A percentile compares a stretch with the other conserved stretches of the same genome.
Evolutionary conservation across 2,888 invertebrate genomes (phyloP).

Genomic region (Bombyx huttoni): DNA sequence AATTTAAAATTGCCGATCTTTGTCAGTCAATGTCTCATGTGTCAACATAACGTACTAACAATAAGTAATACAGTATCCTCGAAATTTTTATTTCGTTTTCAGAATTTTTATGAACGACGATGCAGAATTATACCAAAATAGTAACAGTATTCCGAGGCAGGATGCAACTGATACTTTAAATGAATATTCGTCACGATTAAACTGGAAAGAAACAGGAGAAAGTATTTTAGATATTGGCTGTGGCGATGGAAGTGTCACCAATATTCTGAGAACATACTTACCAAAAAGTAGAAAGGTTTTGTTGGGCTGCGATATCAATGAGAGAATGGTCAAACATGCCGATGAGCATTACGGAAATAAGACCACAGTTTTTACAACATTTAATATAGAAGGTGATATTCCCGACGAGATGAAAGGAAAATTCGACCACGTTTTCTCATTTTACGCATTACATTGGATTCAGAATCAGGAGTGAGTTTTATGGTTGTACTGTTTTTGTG

Average conservation of each 20-base stretch:
- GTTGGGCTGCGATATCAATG: constrained; percentile 79
- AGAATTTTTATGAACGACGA: constrained; percentile 66
- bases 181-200: constrained; percentile 72
- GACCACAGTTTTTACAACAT: constrained; percentile 52
- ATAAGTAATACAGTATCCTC: too few species aligned
- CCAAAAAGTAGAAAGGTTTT: constrained; percentile 66
- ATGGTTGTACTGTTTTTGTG: not conserved
- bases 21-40: too few species aligned
- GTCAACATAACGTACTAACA: too few species aligned
- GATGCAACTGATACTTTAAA: constrained; percentile 72
- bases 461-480: constrained; percentile 76
- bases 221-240: constrained; percentile 80
- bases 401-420: constrained; percentile 52
- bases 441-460: constrained; percentile 87
- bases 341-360: constrained; percentile 59
- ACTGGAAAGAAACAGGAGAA: constrained; percentile 65
- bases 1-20: too few species aligned
- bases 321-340: constrained; percentile 79
- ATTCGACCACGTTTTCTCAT: constrained; percentile 81
- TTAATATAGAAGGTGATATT: constrained; percentile 73
- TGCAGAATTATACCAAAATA: constrained; percentile 77
- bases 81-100: not conserved
- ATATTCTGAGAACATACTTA: constrained; percentile 73
- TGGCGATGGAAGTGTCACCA: constrained; percentile 80
- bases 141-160: constrained; percentile 77